These are phyloP conservation scores for Ephestia elutella DNA, from an alignment of 1,140 invertebrate genomes.

Conservation along the genomic window DNA sequence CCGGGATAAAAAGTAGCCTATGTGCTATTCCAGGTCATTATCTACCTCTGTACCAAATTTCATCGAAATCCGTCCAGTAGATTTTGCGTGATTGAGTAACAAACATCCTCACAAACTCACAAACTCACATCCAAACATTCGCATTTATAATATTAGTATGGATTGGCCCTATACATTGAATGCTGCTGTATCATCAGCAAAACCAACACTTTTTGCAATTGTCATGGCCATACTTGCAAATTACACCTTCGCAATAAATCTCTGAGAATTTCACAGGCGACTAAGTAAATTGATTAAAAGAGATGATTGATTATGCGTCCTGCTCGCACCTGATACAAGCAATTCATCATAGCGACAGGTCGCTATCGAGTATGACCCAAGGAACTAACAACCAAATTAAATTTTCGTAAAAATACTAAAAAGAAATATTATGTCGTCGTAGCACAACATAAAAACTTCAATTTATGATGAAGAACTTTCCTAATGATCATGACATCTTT, in stretches of 20 bases:
- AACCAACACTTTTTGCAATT: background rate
- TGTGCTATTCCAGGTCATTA: too few relatives aligned
- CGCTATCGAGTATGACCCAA: conserved; percentile 4
- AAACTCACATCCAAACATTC: too few relatives aligned
- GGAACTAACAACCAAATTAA: background rate
- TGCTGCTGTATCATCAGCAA: background rate
- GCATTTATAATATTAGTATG: too few relatives aligned
- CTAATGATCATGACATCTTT: too few relatives aligned
- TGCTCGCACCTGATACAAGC: conserved; percentile 37
- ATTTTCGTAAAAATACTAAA: background rate
- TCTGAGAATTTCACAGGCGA: conserved; percentile 39
- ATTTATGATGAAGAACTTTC: too few relatives aligned
- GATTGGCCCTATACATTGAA: background rate
- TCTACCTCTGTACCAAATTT: too few relatives aligned
- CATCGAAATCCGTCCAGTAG: too few relatives aligned
- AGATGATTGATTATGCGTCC: conserved; percentile 44
- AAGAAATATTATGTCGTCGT: too few relatives aligned
- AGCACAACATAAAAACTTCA: too few relatives aligned
- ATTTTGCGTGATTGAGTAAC: too few relatives aligned
- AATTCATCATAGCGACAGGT: conserved; percentile 33
- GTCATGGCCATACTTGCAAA: background rate
- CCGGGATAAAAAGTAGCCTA: too few relatives aligned
- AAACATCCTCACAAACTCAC: too few relatives aligned
- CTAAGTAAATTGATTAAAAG: conserved; percentile 54
- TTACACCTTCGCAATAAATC: conserved; percentile 16